Evolutionary conservation across 2,797 vertebrate species (phyloP).

Genomic region (Hippoglossus hippoglossus): DNA sequence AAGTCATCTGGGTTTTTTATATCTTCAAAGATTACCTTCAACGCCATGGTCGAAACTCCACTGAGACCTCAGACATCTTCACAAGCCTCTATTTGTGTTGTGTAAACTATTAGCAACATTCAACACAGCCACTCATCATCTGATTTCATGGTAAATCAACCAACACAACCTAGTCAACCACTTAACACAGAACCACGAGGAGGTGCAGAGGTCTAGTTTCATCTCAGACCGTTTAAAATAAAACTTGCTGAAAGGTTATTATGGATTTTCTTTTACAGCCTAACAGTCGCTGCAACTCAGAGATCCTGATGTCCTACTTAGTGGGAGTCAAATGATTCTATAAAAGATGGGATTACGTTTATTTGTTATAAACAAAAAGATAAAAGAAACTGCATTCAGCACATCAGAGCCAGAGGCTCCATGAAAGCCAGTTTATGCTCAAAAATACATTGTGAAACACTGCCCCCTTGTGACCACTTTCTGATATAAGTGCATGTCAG

Average conservation of each 20-base stretch:
- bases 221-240: background rate
- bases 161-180: background rate
- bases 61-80: background rate
- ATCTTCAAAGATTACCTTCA: background rate
- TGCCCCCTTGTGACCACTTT: conserved; percentile 76
- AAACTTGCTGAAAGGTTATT: background rate
- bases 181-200: background rate
- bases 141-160: background rate
- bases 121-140: background rate
- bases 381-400: conserved; percentile 31
- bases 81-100: background rate
- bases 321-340: conserved; percentile 47
- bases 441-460: conserved; percentile 67
- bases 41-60: background rate
- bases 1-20: background rate
- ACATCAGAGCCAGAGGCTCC: conserved; percentile 30
- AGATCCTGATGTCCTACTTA: conserved; percentile 39
- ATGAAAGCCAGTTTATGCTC: conserved; percentile 25
- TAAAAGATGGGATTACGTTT: conserved; percentile 56
- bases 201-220: background rate
- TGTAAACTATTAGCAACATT: too few species aligned
- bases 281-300: conserved; percentile 46
- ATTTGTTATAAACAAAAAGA: conserved; percentile 48
- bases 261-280: background rate
- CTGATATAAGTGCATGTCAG: conserved; percentile 35